Evolutionary conservation across 2,888 invertebrate genomes (phyloP).

Genomic region (Argyra leucocephala): DNA sequence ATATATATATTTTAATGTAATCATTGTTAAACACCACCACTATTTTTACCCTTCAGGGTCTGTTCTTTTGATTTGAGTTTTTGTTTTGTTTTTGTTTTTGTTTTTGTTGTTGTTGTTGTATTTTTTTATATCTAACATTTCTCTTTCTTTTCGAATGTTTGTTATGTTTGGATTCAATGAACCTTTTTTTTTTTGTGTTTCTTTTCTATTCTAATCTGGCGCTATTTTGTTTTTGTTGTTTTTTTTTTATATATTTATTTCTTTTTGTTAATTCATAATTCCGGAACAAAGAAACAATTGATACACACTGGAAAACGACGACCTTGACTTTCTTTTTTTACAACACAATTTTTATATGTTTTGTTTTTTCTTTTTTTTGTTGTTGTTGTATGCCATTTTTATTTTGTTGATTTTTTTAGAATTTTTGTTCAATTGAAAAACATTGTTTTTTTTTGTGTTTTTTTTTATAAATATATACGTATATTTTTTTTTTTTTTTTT

Average conservation of each 20-base stretch:
- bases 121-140: background rate
- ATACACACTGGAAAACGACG: slow-evolving; percentile 9
- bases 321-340: slow-evolving; percentile 12
- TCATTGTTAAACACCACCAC: too few species aligned
- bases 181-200: background rate
- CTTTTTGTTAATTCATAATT: slow-evolving; percentile 8
- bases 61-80: background rate
- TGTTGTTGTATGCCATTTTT: background rate
- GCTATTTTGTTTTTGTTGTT: background rate
- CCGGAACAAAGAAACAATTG: slow-evolving; percentile 12
- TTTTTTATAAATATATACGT: background rate
- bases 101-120: background rate
- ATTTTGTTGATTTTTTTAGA: slow-evolving; percentile 4
- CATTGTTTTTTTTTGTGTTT: background rate
- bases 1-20: too few species aligned
- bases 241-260: background rate
- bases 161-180: background rate
- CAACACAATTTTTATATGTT: background rate
- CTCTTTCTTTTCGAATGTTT: background rate
- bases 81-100: background rate
- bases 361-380: background rate
- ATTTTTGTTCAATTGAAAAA: slow-evolving; percentile 12
- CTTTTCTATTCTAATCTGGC: slow-evolving; percentile 1
- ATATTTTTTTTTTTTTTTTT: background rate
- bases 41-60: slow-evolving; percentile 1